Conservation (phyloP, 1,140 invertebrate genomes). For the Lordiphosa collinella region DNA sequence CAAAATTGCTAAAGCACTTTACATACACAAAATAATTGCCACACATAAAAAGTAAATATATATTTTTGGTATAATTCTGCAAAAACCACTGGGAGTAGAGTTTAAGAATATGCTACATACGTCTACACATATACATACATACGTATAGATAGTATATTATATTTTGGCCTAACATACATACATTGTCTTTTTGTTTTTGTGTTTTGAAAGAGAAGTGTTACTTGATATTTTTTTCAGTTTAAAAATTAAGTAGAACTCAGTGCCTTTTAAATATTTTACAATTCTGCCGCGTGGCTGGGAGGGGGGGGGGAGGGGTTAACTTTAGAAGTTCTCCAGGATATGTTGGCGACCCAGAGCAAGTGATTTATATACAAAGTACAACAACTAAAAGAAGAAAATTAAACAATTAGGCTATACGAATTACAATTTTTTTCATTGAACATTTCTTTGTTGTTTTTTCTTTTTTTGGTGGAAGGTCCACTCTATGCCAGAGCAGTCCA, state of each 20-base stretch:
- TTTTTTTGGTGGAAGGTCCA: constrained; percentile 14
- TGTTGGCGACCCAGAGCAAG: constrained; percentile 49
- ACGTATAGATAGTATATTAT: constrained; percentile 21
- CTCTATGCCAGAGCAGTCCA: constrained; percentile 3
- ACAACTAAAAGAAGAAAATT: constrained; percentile 51
- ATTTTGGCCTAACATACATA: constrained; percentile 58
- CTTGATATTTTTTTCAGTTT: constrained; percentile 29
- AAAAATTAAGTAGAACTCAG: constrained; percentile 78
- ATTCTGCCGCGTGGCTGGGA: neutral
- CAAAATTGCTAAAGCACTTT: constrained; percentile 73
- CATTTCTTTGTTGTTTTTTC: constrained; percentile 30
- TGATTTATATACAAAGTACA: constrained; percentile 70
- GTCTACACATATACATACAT: constrained; percentile 41
- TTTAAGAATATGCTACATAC: constrained; percentile 28
- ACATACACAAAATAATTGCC: constrained; percentile 59
- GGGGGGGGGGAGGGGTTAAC: constrained; percentile 6
- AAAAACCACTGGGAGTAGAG: constrained; percentile 74
- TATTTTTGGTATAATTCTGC: constrained; percentile 78
- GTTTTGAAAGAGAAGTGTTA: constrained; percentile 35
- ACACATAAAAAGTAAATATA: constrained; percentile 70
- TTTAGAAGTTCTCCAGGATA: constrained; percentile 45
- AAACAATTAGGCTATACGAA: constrained; percentile 63
- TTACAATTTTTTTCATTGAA: constrained; percentile 41
- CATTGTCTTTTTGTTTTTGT: constrained; percentile 42
- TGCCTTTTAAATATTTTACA: constrained; percentile 46